Evolutionary conservation across 2,797 vertebrate genomes (phyloP), one percentile per base, ranked within the genome.

Genomic region (Sebastiscus tertius): DNA sequence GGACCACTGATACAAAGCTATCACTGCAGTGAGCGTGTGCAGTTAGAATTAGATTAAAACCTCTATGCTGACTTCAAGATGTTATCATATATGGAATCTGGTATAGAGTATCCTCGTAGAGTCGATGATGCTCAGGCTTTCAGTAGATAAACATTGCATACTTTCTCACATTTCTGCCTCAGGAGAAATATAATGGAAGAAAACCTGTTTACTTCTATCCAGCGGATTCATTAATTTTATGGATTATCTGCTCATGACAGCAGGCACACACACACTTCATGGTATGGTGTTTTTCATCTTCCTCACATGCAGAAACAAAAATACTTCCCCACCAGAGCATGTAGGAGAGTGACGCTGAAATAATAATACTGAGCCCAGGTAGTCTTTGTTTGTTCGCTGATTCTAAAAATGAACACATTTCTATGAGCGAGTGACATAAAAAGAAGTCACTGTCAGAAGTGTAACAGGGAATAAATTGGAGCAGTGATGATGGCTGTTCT

Each of bases 91-190:
- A 33, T n/a, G 60, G 11, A 34, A 62, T 61, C 22, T 22, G 55
- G 39, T 72, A 29, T 61, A 46, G 46, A 64, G 52, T 63, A 42
- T 80, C 42, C 31, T 27, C 4, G 14, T 68, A 46, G 77, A 73
- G n/a, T 31, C 56, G 3, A 39, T 66, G 31, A 61, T 22, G 42
- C 60, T 80, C 16, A 11, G 46, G 77, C 63, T 56, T 24, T 56
- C 59, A 61, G 67, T 66, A 26, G 79, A 83, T 88, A 76, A 80
- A 87, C 29, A 76, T 82, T 62, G 69, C 67, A 70, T 74, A 65
- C 56, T 61, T 81, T 64, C 72, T 84, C 66, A 79, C 72, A 80
- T 86, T 74, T 88, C 79, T 65, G 46, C 76, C 76, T 58, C 55
- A 24, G 52, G 69, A 84, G 81, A 81, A 82, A 78, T 59, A 73